Evolutionary conservation across 2,888 invertebrate species (phyloP).

Genomic region (Beris morrisii): DNA sequence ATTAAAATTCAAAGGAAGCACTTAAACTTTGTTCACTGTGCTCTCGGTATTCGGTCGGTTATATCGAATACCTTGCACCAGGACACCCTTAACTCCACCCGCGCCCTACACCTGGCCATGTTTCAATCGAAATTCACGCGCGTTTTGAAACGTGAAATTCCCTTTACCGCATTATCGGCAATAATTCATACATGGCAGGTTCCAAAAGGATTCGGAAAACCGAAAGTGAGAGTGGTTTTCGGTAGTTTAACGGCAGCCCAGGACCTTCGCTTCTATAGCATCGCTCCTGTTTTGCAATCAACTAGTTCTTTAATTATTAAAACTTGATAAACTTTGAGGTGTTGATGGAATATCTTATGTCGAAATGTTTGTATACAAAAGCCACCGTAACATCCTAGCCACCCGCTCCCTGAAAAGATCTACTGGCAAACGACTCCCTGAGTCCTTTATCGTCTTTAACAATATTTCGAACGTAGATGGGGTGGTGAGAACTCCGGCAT

Average conservation of each 20-base stretch:
- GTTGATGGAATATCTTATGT: constrained; percentile 40
- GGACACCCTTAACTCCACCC: neutral
- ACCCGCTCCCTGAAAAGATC: too few relatives aligned
- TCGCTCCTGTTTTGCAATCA: constrained; percentile 34
- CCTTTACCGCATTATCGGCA: constrained; percentile 38
- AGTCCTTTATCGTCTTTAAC: too few relatives aligned
- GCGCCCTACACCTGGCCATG: neutral
- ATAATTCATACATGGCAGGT: constrained; percentile 37
- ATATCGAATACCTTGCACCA: constrained; percentile 1
- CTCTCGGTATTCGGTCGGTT: constrained; percentile 10
- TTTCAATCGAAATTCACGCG: constrained; percentile 4
- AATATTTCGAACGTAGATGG: neutral
- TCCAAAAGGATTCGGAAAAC: constrained; percentile 12
- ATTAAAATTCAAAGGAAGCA: constrained; percentile 33
- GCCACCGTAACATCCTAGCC: neutral
- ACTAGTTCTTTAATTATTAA: constrained; percentile 41
- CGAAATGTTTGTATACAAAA: constrained; percentile 19
- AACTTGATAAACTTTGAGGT: constrained; percentile 41
- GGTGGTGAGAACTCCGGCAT: neutral
- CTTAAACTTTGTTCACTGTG: constrained; percentile 31
- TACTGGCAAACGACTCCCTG: too few relatives aligned
- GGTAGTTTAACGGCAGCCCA: constrained; percentile 26
- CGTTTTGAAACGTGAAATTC: constrained; percentile 21
- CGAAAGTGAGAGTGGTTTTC: constrained; percentile 29
- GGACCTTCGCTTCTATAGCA: neutral